Base-by-base conservation (phyloP, 2,113 vertebrate species). In the Microcebus griseorufus region DNA sequence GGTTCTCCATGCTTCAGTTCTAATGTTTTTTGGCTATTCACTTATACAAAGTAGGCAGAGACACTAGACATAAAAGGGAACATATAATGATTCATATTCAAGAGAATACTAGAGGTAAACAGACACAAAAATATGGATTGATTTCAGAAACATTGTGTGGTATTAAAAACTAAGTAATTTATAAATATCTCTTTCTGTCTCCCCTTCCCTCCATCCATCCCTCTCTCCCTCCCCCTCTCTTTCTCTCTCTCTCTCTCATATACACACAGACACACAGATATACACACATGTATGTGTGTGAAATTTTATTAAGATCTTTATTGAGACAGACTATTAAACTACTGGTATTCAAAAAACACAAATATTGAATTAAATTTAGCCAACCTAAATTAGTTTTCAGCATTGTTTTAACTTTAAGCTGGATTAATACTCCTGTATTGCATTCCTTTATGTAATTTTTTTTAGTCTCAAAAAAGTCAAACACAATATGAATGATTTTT, bases 341-440 rank as follows among this genome's bases (percentile, higher is more conserved):
- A 70, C 25, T 48, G 22, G 10, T 79, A 82, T 39, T 82, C 39
- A 73, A 90, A 94, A 78, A 69, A 75, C 20, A 87, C 13, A 96
- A 72, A 58, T 88, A 88, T 32, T 76, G 27, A 96, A 78, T 79
- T 91, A 80, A 82, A 86, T 86, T 48, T 91, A 9, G 7, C 23
- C 23, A 93, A 16, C 70, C 1, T 79, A 88, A 87, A 55, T 67
- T 4, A 2, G 0, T 82, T 85, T 90, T 82, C 45, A 73, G 12
- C 45, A 85, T 29, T 53, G 11, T 93, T 96, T 90, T 86, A 95
- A 75, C n/a, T 90, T 93, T 58, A 93, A 92, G 2, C 12, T 91
- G 14, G 42, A 91, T 65, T 55, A 53, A 62, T 37, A 86, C 69
- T 48, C 14, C 9, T 85, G 2, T 55, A 23, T 83, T 72, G 0